Evolutionary conservation across 2,113 vertebrate genomes (phyloP), one percentile per base, ranked within the genome.

Genomic region (Psettodes erumei): DNA sequence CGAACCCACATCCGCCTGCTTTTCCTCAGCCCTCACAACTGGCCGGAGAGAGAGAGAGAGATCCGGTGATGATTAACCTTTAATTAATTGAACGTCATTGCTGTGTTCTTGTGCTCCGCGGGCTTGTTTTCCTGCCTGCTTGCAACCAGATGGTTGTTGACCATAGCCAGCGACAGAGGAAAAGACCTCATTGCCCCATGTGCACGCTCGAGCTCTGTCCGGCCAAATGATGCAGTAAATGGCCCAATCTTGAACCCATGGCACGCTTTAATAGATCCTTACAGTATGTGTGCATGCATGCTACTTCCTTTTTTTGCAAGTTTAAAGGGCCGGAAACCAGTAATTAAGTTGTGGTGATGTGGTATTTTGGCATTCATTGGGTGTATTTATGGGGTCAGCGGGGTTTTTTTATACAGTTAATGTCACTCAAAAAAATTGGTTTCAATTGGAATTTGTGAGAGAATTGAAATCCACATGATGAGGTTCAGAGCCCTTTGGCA

Each of bases 31-130:
- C 33, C 27, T 55, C 32, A 25, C 54, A 48, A 62, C 43, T 75
- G 69, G 81, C 13, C 21, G 21, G 3, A 48, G 47, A 48, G 19
- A 45, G 43, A 21, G 60, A 62, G 62, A 48, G 47, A 79, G 79
- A 88, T 88, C 89, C 71, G 63, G 88, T 61, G 62, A 68, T 62
- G 60, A 89, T 90, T 90, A 88, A 78, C 75, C 82, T 89, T 81
- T 90, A 87, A 90, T 90, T 87, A 88, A 90, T 80, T 60, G 73
- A 82, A 75, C 68, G 50, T 76, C 68, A 63, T 56, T 79, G 81
- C 79, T 82, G 53, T 30, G 10, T 47, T 83, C 45, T 23, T 55
- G 58, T 76, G 59, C 78, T 80, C 79, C 1, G 15, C 66, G 74
- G 61, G 71, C 67, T 75, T 77, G 71, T 82, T 82, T 76, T 83